These are phyloP conservation scores for Cephus pygmeus DNA, from an alignment of 2,888 invertebrate genomes.

Conservation along the genomic window DNA sequence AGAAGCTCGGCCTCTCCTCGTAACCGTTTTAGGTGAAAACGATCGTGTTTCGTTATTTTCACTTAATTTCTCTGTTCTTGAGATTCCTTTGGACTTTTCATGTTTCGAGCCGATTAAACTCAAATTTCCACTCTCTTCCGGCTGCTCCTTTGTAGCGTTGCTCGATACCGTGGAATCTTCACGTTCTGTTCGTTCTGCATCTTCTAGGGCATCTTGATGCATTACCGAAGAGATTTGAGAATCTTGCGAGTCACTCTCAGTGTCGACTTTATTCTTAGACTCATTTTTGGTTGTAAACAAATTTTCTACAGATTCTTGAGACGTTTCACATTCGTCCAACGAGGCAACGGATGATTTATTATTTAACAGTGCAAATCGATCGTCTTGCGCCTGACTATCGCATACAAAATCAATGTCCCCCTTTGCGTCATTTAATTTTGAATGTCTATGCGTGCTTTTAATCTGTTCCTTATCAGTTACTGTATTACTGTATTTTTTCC, in stretches of 20 bases:
- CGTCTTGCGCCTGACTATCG: background rate
- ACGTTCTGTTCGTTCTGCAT: background rate
- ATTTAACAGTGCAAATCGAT: background rate
- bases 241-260: background rate
- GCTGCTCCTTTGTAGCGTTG: background rate
- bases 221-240: background rate
- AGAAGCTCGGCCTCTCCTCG: background rate
- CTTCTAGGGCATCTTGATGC: background rate
- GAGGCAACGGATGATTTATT: background rate
- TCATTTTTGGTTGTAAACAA: background rate
- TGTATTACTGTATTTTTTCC: background rate
- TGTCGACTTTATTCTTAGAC: background rate
- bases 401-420: background rate
- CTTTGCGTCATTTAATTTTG: conserved; percentile 23
- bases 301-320: background rate
- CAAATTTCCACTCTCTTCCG: background rate
- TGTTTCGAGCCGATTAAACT: background rate
- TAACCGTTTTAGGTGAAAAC: background rate
- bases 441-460: background rate
- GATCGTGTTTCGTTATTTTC: background rate
- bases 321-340: background rate
- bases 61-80: background rate
- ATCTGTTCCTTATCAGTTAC: background rate
- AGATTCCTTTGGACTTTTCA: background rate
- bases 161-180: background rate